Base-by-base conservation (phyloP, 1,140 invertebrate species). In the Geopemphigus sp. region DNA sequence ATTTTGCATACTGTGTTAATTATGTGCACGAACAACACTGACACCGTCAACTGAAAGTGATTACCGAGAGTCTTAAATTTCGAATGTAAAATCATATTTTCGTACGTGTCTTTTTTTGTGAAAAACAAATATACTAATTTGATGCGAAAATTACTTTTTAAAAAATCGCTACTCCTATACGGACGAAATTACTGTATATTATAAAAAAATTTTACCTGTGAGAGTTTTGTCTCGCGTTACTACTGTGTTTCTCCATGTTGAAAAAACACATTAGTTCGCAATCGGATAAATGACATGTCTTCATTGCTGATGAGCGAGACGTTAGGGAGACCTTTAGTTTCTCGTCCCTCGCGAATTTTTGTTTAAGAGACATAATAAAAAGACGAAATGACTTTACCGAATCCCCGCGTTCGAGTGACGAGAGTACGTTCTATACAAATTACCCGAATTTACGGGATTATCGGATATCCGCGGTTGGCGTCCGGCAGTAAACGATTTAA, bases 211-310 rank as follows among this genome's bases (percentile, higher is more conserved):
- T 26, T 39, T 78, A 78, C 74, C 74, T 78, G 74, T 78, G 74
- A 15, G 74, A 54, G 26, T 63, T 63, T 63, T 78, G 39, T 15
- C 74, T 63, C 0, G 74, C 74, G 15, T 78, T 45, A 6, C 17
- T 78, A 26, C 74, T 63, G 45, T 78, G 74, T 47, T 78, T 59
- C 45, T 78, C 56, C n/a, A 14, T 63, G 24, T 63, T 61, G 17
- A 78, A 78, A 50, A 78, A 78, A 63, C 74, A 78, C 74, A 78
- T 63, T 5, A 78, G 24, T 54, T 78, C 74, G 17, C 74, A 78
- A 26, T 78, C 74, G 0, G 74, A 78, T 17, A 78, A 54, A 61
- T 78, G 22, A 61, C 74, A 78, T 19, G 39, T 78, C 0, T 57
- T 4, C 15, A 61, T 22, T 2, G 26, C 19, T 54, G 32, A 39